Percentiles rank a stretch among this genome's conserved stretches.
Conservation (phyloP, 2,797 vertebrate genomes). For the Lacerta viridis region DNA sequence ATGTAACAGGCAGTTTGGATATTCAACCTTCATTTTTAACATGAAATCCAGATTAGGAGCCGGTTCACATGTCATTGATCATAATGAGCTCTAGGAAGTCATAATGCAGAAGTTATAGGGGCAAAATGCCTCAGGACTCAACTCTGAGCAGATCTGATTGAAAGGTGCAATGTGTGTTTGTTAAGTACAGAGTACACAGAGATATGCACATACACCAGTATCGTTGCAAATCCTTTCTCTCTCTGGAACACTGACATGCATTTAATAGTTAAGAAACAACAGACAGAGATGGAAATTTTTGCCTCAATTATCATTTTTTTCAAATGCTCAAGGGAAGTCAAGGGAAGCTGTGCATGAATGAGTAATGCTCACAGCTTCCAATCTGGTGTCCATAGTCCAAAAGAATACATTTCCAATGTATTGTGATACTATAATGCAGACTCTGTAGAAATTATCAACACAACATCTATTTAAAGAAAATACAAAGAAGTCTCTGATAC, state of each 20-base stretch:
- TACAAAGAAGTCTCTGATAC: slow-evolving; percentile 75
- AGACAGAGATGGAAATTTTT: background rate
- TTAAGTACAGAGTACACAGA: background rate
- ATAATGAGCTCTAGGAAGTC: background rate
- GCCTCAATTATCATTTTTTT: background rate
- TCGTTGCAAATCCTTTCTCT: background rate
- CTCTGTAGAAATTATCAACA: slow-evolving; percentile 71
- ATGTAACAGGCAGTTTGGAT: background rate
- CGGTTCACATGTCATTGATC: background rate
- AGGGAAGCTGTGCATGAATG: background rate
- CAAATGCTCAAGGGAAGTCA: background rate
- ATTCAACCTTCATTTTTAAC: background rate
- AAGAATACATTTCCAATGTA: slow-evolving; percentile 42
- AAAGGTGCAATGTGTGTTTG: background rate
- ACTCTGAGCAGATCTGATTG: background rate
- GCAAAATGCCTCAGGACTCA: background rate
- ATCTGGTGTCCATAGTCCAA: slow-evolving; percentile 2
- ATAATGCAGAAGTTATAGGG: background rate
- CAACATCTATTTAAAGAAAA: slow-evolving; percentile 71
- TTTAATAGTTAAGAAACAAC: slow-evolving; percentile 3
- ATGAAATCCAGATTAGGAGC: background rate
- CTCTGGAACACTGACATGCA: background rate
- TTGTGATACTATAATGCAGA: slow-evolving; percentile 70
- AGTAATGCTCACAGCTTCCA: slow-evolving; percentile 14
- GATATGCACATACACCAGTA: background rate